Percentiles rank a stretch among this genome's conserved stretches.
phyloP scores from a whole-genome alignment of 2,797 vertebrate genomes.

The Atherinosoma microstoma region DNA sequence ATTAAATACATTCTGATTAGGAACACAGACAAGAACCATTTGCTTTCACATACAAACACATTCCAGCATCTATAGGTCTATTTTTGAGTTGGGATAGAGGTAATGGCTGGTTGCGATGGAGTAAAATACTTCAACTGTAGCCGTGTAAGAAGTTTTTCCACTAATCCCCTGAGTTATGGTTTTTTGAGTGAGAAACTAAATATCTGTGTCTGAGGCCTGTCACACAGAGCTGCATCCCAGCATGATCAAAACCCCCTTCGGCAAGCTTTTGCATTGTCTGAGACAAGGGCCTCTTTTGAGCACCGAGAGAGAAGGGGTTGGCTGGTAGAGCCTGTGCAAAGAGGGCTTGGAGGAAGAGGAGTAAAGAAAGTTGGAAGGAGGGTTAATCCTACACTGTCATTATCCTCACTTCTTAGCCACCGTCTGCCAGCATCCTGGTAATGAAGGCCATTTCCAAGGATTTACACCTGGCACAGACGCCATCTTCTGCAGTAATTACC shows the following conservation, averaged over 20 bases:
- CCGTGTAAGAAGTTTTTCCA: conserved; percentile 70
- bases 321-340: conserved; percentile 33
- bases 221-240: conserved; percentile 68
- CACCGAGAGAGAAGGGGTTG: conserved; percentile 29
- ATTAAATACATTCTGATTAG: conserved; percentile 10
- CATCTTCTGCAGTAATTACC: conserved; percentile 68
- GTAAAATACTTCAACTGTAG: conserved; percentile 64
- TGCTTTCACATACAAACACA: conserved; percentile 37
- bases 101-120: conserved; percentile 45
- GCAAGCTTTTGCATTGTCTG: conserved; percentile 69
- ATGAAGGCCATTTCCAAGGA: conserved; percentile 74
- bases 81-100: conserved; percentile 36
- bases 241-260: conserved; percentile 72
- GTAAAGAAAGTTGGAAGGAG: conserved; percentile 59
- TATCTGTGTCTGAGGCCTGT: conserved; percentile 76
- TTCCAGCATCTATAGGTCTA: conserved; percentile 23
- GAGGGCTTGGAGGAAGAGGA: conserved; percentile 51
- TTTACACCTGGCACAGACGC: conserved; percentile 64
- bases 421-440: conserved; percentile 54
- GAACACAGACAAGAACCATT: conserved; percentile 23
- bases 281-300: conserved; percentile 54
- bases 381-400: conserved; percentile 77
- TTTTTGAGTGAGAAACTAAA: conserved; percentile 72
- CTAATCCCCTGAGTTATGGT: conserved; percentile 69
- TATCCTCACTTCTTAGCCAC: conserved; percentile 73